These are phyloP conservation scores for Ianthella basta DNA, from an alignment of 37 sponge, comb jelly and placozoan genomes.

Conservation along the genomic window DNA sequence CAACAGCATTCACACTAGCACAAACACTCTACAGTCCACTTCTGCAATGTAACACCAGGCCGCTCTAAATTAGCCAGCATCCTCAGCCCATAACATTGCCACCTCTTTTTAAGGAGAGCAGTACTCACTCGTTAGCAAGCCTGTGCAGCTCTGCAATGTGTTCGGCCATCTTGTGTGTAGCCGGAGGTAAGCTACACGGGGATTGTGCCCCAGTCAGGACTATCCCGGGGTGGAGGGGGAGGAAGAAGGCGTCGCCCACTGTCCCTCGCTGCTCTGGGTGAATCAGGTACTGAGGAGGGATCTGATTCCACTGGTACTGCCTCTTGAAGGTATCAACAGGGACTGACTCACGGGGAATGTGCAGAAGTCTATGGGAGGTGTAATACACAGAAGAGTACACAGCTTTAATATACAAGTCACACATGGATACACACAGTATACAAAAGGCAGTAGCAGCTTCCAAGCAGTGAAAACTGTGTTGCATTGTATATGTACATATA, in stretches of 20 bases:
- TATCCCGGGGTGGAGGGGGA: constrained; percentile 65
- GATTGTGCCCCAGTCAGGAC: constrained; percentile 46
- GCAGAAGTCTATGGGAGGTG: background rate
- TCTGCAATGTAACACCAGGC: too few relatives aligned
- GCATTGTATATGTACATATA: too few relatives aligned
- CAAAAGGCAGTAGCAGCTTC: too few relatives aligned
- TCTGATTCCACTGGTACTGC: constrained; percentile 59
- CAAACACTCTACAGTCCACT: too few relatives aligned
- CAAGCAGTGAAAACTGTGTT: background rate
- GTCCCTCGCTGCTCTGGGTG: background rate
- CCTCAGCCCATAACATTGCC: too few relatives aligned
- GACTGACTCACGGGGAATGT: constrained; percentile 6
- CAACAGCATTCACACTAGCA: too few relatives aligned
- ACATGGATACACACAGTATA: too few relatives aligned
- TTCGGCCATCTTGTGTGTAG: constrained; percentile 34
- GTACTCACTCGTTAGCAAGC: constrained; percentile 55
- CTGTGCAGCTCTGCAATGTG: constrained; percentile 51
- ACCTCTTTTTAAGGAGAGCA: too few relatives aligned
- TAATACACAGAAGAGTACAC: too few relatives aligned
- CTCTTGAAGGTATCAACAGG: background rate
- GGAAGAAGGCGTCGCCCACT: constrained; percentile 26
- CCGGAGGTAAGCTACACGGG: constrained; percentile 28
- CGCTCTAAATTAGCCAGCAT: too few relatives aligned
- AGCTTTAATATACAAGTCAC: too few relatives aligned
- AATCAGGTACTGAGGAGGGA: constrained; percentile 50